These are phyloP conservation scores for Dynastes maya DNA, from an alignment of 2,888 invertebrate genomes.

Conservation along the genomic window DNA sequence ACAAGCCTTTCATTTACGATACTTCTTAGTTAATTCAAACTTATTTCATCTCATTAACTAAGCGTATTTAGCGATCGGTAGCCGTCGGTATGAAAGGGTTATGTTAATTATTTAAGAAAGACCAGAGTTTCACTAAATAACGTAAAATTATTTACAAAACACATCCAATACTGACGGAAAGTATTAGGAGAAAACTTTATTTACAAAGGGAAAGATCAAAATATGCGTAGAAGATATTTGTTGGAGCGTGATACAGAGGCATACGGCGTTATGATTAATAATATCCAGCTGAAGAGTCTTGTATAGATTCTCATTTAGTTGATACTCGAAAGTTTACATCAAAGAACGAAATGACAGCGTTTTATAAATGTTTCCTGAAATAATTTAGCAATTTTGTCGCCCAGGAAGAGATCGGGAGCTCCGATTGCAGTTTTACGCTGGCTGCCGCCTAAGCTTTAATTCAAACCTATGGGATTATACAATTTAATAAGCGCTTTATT, in stretches of 20 bases:
- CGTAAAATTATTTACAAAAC: not conserved
- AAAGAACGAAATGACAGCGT: conserved; percentile 46
- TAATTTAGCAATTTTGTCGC: conserved; percentile 57
- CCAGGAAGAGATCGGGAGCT: conserved; percentile 51
- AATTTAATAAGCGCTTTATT: conserved; percentile 54
- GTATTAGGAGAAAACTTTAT: not conserved
- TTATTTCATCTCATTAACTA: too few species aligned
- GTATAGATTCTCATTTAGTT: conserved; percentile 22
- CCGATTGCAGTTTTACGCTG: conserved; percentile 45
- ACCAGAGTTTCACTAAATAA: too few species aligned
- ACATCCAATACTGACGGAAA: not conserved
- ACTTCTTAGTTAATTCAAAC: too few species aligned
- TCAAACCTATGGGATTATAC: conserved; percentile 51
- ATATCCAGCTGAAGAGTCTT: conserved; percentile 19
- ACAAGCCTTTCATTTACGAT: too few species aligned
- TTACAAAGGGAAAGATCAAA: not conserved
- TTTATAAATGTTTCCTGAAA: conserved; percentile 56
- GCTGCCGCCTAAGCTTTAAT: conserved; percentile 48
- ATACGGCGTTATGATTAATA: conserved; percentile 38
- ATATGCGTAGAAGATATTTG: conserved; percentile 14
- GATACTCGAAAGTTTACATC: conserved; percentile 29
- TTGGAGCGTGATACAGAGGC: conserved; percentile 4
- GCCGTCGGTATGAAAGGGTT: too few species aligned
- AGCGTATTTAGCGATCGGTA: too few species aligned
- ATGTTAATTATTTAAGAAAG: too few species aligned